These are phyloP conservation scores for Phoenicopterus ruber DNA, from an alignment of 2,113 vertebrate species.

Conservation along the genomic window DNA sequence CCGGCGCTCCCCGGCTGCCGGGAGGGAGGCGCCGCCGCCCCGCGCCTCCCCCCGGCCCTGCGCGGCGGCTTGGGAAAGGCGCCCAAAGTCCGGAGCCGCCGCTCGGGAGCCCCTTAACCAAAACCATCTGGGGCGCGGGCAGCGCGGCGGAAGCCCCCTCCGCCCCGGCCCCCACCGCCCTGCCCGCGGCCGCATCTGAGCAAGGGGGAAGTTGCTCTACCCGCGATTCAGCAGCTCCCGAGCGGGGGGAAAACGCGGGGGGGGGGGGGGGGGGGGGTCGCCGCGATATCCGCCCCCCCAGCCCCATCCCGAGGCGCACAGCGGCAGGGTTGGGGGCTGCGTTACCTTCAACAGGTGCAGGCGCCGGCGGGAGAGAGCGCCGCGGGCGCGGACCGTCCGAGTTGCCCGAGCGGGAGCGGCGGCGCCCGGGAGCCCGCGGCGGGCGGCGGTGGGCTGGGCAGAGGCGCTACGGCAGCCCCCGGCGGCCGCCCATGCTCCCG, in stretches of 20 bases:
- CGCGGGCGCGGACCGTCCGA: background rate
- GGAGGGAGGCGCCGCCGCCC: background rate
- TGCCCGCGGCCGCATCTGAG: background rate
- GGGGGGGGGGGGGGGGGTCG: background rate
- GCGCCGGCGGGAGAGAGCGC: background rate
- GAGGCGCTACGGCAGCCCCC: background rate
- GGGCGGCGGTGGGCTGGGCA: background rate
- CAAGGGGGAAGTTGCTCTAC: background rate
- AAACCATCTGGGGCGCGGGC: constrained; percentile 31
- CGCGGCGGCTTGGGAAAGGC: background rate
- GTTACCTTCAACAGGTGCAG: constrained; percentile 59
- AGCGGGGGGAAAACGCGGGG: background rate
- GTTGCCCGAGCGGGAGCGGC: background rate
- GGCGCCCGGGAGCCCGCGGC: background rate
- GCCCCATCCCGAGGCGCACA: background rate
- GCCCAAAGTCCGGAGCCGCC: background rate
- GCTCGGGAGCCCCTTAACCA: background rate
- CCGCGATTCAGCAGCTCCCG: background rate
- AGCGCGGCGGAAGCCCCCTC: background rate
- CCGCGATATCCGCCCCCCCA: background rate
- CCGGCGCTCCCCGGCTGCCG: background rate
- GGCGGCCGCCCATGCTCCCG: background rate
- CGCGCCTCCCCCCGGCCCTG: background rate
- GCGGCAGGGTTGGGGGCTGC: background rate
- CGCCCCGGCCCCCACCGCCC: background rate